Base-by-base conservation (phyloP, 2,888 invertebrate species). In the Drosophila subquinaria region DNA sequence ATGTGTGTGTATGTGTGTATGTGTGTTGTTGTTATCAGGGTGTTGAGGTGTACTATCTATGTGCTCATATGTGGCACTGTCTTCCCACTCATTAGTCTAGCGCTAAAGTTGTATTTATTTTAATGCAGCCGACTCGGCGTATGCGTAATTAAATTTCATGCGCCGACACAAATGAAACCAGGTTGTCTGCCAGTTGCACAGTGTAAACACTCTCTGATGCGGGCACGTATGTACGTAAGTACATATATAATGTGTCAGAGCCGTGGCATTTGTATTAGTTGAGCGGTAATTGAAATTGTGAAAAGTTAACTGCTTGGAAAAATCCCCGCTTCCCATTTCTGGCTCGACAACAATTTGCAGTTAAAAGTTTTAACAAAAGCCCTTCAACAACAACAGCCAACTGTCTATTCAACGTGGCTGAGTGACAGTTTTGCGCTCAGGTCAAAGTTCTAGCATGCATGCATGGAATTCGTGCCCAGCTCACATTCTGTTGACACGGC, bases 61-160 rank as follows among this genome's bases (percentile, higher is more conserved):
- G 48, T 42, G 50, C 35, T 50, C 17, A 56, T 20, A 20, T 35
- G 53, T 56, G 53, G 30, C 27, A 62, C 45, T 59, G 64, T 61
- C 73, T 55, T 67, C 65, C 38, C 69, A 76, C 87, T 87, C 84
- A 84, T 89, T 84, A 89, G 89, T 61, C 87, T 72, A 48, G 61
- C 74, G 77, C 65, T 52, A 38, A 67, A 42, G 52, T 56, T 69
- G 42, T 56, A 33, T 38, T 55, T 68, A 33, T 62, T 57, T 40
- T 51, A 56, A 63, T 63, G 67, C 63, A 59, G 65, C 53, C 53
- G 35, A 64, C 63, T 45, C 40, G 68, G 76, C 86, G 85, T 76
- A 80, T 80, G 76, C 88, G 88, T 88, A 89, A 86, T 86, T 90
- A 88, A 86, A 86, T 89, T 88, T 75, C 64, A 77, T 55, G 23